Base-by-base conservation (phyloP, 2,113 vertebrate genomes). In the Axis porcinus region DNA sequence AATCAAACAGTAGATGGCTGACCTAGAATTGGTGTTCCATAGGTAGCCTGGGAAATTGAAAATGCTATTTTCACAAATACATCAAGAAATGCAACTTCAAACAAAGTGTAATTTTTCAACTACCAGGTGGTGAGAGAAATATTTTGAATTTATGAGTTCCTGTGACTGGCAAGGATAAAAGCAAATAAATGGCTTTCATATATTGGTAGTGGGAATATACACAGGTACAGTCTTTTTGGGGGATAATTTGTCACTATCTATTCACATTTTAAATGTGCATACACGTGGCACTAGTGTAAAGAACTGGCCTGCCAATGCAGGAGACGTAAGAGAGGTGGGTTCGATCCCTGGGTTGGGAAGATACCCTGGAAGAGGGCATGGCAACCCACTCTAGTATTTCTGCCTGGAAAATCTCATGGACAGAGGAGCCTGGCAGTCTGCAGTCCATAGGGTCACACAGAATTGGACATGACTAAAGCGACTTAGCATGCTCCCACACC, bases 151-250 rank as follows among this genome's bases (percentile, higher is more conserved):
- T 86, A 40, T 96, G 78, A 58, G 57, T 67, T 78, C 45, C 79
- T 90, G 57, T 33, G 79, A 86, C 58, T 79, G 36, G 52, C 27
- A 89, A 85, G 36, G 36, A 78, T 64, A 78, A 36, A 10, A 85
- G 58, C 79, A 89, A 96, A 89, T 57, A 89, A 96, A 85, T 64
- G 40, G 40, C 57, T 96, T 86, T 85, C 79, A 55, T 43, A 43
- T 57, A 67, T 21, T 90, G 86, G 25, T 89, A 47, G 78, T 67
- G 40, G 50, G 33, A 45, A 57, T 57, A 86, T n/a, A 79, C 45
- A 62, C 5, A 64, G 27, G 36, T 5, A 78, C 15, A 89, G 17
- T 5, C 21, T 52, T 89, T 83, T n/a, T 62, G 45, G 36, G 62
- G 15, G 9, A n/a, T 58, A 87, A 70, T 27, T 4, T 92, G 25